A percentile compares a stretch with the other conserved stretches of the same genome.
phyloP scores from a whole-genome alignment of 2,888 invertebrate genomes.

The Trilocha varians region DNA sequence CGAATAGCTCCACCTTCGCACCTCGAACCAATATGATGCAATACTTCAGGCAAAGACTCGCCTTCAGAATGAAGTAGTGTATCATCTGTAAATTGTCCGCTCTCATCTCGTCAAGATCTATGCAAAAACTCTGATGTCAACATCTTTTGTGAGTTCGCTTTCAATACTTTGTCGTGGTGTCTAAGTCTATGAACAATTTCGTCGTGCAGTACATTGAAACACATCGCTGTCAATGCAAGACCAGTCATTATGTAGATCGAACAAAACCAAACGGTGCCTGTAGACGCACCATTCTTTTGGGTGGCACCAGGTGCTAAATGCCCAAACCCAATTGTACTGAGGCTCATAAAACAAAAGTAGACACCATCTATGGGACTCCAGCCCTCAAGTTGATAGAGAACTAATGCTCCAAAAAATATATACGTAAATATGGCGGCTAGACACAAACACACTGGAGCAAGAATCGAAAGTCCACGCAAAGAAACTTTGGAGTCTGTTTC shows the following conservation, averaged over 20 bases:
- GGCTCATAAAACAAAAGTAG: constrained; percentile 96
- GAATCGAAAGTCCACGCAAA: constrained; percentile 81
- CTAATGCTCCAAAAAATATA: constrained; percentile 90
- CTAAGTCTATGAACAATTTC: constrained; percentile 87
- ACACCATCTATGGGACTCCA: constrained; percentile 94
- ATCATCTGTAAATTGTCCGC: constrained; percentile 55
- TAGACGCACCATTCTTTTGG: constrained; percentile 61
- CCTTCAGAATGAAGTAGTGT: constrained; percentile 55
- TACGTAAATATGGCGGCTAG: constrained; percentile 92
- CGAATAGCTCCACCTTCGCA: constrained; percentile 53
- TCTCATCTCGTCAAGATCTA: constrained; percentile 65
- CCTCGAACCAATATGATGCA: constrained; percentile 53
- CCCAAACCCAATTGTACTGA: constrained; percentile 93
- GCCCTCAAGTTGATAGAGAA: constrained; percentile 91
- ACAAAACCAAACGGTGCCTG: constrained; percentile 89
- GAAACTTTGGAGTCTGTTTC: constrained; percentile 80
- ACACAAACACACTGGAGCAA: constrained; percentile 92
- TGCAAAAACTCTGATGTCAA: constrained; percentile 59
- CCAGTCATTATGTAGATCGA: constrained; percentile 92
- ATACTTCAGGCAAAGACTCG: constrained; percentile 61
- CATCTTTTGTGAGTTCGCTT: constrained; percentile 50
- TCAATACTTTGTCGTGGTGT: constrained; percentile 68
- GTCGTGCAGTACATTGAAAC: constrained; percentile 91
- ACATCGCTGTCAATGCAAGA: constrained; percentile 91
- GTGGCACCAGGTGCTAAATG: constrained; percentile 84